These are phyloP conservation scores for Panzeria rudis DNA, from an alignment of 2,888 invertebrate genomes.

Conservation along the genomic window DNA sequence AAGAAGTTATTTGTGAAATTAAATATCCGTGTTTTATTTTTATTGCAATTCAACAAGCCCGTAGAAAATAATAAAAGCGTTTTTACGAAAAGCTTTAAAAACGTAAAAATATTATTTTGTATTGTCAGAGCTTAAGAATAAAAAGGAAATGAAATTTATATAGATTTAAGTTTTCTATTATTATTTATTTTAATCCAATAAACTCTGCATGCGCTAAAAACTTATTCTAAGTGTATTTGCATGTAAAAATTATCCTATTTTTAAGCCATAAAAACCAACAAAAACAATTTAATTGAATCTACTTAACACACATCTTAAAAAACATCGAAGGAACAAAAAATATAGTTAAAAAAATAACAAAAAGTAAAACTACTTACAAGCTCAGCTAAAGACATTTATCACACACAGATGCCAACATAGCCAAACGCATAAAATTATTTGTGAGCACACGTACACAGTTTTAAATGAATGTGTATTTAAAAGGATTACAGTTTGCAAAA, in stretches of 20 bases:
- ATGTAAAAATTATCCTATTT: conserved; percentile 6
- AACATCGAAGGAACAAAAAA: not conserved
- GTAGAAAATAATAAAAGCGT: too few species aligned
- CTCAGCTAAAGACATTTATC: conserved; percentile 6
- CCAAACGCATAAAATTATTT: conserved; percentile 3
- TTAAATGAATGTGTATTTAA: conserved; percentile 1
- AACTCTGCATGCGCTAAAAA: too few species aligned
- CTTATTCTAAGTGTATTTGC: conserved; percentile 26
- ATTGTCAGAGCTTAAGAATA: too few species aligned
- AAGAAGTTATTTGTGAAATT: too few species aligned
- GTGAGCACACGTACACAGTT: not conserved
- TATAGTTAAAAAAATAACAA: not conserved
- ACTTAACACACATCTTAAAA: conserved; percentile 54
- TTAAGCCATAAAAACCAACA: conserved; percentile 42
- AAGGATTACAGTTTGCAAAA: conserved; percentile 55
- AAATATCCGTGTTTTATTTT: too few species aligned
- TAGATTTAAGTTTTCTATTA: too few species aligned
- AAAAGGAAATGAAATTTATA: too few species aligned
- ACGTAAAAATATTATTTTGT: too few species aligned
- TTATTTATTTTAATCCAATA: too few species aligned
- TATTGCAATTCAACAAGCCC: too few species aligned
- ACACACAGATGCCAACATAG: conserved; percentile 9
- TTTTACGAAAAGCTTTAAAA: too few species aligned
- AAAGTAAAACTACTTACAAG: conserved; percentile 5
- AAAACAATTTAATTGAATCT: conserved; percentile 66